A percentile compares a stretch with the other conserved stretches of the same genome.
These are phyloP conservation scores for Tigriopus japonicus DNA, from an alignment of 1,140 invertebrate species.

Conservation along the genomic window DNA sequence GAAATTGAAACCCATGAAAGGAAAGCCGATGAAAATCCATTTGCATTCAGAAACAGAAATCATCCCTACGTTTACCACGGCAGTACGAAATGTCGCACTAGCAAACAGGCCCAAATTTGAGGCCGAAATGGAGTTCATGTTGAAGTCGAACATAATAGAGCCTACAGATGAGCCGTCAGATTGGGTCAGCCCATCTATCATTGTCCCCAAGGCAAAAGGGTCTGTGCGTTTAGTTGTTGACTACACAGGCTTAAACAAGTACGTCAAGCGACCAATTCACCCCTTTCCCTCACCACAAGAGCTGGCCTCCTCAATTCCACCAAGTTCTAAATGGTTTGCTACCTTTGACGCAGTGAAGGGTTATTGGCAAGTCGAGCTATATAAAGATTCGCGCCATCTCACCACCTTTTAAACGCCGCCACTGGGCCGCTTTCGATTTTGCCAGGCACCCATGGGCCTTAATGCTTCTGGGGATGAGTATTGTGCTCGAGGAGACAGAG, in stretches of 20 bases:
- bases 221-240: slow-evolving; percentile 25
- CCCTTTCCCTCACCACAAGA: slow-evolving; percentile 20
- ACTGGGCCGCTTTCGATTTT: neutral
- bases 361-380: neutral
- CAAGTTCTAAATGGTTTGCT: slow-evolving; percentile 12
- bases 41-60: neutral
- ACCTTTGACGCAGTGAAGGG: slow-evolving; percentile 20
- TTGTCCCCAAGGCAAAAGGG: slow-evolving; percentile 24
- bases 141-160: neutral
- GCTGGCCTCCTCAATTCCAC: slow-evolving; percentile 10
- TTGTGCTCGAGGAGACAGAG: slow-evolving; percentile 12
- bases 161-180: neutral
- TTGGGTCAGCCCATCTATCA: neutral
- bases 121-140: neutral
- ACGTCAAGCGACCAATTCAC: slow-evolving; percentile 19
- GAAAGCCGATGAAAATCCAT: neutral
- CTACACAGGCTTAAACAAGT: slow-evolving; percentile 21
- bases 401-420: neutral
- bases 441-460: neutral
- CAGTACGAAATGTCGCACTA: neutral
- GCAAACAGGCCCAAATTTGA: neutral
- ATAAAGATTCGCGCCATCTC: neutral
- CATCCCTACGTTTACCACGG: neutral
- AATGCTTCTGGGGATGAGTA: neutral
- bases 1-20: neutral